Conservation (phyloP, 64 coral and sea anemone genomes). For the Pocillopora damicornis region DNA sequence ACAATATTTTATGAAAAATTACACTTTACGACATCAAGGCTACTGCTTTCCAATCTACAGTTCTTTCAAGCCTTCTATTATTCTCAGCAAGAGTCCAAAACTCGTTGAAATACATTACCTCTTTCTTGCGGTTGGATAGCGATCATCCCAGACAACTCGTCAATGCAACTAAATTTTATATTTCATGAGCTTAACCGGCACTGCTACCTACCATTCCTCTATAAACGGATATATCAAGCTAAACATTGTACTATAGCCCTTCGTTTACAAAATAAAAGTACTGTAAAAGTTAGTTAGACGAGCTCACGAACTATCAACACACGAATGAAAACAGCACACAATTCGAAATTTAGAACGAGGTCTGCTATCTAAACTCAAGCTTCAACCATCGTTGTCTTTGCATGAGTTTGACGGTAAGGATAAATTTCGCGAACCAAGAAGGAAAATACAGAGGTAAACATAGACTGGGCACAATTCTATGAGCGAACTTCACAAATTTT, state of each 20-base stretch:
- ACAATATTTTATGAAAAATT: background rate
- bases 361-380: background rate
- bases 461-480: background rate
- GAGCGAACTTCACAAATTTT: background rate
- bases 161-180: background rate
- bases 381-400: background rate
- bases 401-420: background rate
- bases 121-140: slow-evolving; percentile 20
- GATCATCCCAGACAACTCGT: slow-evolving; percentile 15
- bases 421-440: slow-evolving; percentile 20
- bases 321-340: background rate
- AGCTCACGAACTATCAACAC: background rate
- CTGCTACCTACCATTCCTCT: background rate
- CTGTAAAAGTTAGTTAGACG: background rate
- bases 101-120: background rate
- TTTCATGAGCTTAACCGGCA: background rate
- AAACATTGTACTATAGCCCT: background rate
- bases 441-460: background rate
- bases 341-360: background rate
- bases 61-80: background rate
- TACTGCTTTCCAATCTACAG: background rate
- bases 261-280: background rate
- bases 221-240: background rate
- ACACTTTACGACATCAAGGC: background rate
- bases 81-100: background rate